Conservation (phyloP, 2,797 vertebrate genomes). For the Spizella passerina region DNA sequence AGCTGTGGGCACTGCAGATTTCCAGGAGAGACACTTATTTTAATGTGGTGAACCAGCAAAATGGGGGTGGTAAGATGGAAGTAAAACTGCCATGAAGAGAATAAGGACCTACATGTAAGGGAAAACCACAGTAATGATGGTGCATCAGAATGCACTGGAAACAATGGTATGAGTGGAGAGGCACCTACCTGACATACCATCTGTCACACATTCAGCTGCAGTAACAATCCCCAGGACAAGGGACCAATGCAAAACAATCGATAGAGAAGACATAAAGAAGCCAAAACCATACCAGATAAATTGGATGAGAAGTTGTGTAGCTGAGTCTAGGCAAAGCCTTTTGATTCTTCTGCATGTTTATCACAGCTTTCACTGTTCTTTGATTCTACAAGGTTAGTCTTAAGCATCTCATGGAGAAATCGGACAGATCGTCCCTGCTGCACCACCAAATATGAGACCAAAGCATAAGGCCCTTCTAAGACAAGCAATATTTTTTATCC, state of each 20-base stretch:
- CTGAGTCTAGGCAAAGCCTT: neutral
- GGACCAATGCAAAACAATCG: neutral
- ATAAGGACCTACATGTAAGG: neutral
- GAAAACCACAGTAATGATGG: neutral
- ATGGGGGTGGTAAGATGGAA: neutral
- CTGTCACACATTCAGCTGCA: neutral
- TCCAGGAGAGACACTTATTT: neutral
- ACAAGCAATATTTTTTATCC: neutral
- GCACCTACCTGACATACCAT: neutral
- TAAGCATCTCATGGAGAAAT: neutral
- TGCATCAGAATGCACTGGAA: neutral
- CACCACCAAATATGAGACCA: neutral
- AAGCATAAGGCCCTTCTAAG: neutral
- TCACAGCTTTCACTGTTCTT: neutral
- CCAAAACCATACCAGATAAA: neutral
- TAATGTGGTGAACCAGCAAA: neutral
- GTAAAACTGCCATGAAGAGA: neutral
- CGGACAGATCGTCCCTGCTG: neutral
- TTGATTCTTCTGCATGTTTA: neutral
- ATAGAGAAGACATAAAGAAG: neutral
- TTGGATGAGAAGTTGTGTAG: neutral
- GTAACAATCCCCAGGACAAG: neutral
- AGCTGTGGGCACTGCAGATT: neutral
- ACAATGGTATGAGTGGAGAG: too few species aligned
- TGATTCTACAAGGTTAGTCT: neutral